Conservation (phyloP, 2,113 vertebrate species). For the Axis porcinus region DNA sequence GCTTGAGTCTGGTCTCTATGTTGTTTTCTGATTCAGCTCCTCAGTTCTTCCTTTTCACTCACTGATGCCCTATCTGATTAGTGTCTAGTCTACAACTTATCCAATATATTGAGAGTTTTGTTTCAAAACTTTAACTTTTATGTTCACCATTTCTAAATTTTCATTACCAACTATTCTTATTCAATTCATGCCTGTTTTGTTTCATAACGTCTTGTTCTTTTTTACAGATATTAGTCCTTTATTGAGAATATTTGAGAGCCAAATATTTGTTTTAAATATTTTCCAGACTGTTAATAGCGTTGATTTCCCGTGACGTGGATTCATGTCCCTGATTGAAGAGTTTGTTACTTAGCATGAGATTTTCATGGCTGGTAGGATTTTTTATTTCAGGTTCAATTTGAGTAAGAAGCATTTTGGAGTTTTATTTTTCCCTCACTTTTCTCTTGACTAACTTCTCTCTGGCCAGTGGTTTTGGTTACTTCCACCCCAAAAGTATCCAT, state of each 20-base stretch:
- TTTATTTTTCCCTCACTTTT: neutral
- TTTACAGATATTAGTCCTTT: neutral
- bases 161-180: neutral
- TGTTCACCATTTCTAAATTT: neutral
- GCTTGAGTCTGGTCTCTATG: neutral
- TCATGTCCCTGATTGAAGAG: neutral
- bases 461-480: neutral
- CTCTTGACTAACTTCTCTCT: neutral
- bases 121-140: neutral
- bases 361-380: neutral
- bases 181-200: neutral
- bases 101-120: neutral
- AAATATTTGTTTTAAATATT: neutral
- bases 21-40: neutral
- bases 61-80: neutral
- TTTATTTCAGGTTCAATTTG: neutral
- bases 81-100: neutral
- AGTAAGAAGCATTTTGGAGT: neutral
- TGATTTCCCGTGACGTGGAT: neutral
- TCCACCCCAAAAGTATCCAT: neutral
- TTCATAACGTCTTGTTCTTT: neutral
- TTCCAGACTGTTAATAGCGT: neutral
- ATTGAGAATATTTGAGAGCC: neutral
- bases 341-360: neutral
- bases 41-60: neutral